phyloP scores from a whole-genome alignment of 1,140 invertebrate genomes.

The Thalassaphorura encarpata region DNA sequence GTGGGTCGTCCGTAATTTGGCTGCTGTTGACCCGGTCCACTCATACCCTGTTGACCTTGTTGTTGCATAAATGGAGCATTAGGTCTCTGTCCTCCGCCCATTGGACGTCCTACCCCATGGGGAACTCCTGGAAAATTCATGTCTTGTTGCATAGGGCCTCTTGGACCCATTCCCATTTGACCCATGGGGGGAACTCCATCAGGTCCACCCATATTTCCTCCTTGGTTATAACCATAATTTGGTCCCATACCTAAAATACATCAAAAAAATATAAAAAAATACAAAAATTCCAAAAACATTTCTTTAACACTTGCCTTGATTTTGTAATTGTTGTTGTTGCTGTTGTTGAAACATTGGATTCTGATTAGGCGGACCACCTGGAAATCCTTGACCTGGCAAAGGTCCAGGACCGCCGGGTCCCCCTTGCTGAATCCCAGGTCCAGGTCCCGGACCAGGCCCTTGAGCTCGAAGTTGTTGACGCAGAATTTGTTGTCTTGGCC shows the following conservation, averaged over 20 bases:
- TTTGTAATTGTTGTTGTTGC: slow-evolving; percentile 9
- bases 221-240: slow-evolving; percentile 31
- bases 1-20: not conserved
- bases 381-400: slow-evolving; percentile 16
- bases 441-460: slow-evolving; percentile 17
- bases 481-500: slow-evolving; percentile 33
- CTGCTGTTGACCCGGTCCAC: not conserved
- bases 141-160: not conserved
- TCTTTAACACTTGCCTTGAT: not conserved
- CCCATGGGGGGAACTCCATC: slow-evolving; percentile 34
- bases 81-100: not conserved
- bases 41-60: slow-evolving; percentile 2
- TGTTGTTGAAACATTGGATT: slow-evolving; percentile 18
- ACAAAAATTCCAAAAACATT: not conserved
- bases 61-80: slow-evolving; percentile 10
- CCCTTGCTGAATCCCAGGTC: slow-evolving; percentile 42
- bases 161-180: slow-evolving; percentile 16
- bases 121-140: slow-evolving; percentile 1
- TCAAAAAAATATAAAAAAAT: not conserved
- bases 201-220: slow-evolving; percentile 24
- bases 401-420: slow-evolving; percentile 37
- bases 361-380: slow-evolving; percentile 20
- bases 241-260: slow-evolving; percentile 32
- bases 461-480: slow-evolving; percentile 42
- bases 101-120: no score